A percentile compares a stretch with the other conserved stretches of the same genome.
These are phyloP conservation scores for Pogonocichla stellata DNA, from an alignment of 2,113 vertebrate genomes.

Conservation along the genomic window DNA sequence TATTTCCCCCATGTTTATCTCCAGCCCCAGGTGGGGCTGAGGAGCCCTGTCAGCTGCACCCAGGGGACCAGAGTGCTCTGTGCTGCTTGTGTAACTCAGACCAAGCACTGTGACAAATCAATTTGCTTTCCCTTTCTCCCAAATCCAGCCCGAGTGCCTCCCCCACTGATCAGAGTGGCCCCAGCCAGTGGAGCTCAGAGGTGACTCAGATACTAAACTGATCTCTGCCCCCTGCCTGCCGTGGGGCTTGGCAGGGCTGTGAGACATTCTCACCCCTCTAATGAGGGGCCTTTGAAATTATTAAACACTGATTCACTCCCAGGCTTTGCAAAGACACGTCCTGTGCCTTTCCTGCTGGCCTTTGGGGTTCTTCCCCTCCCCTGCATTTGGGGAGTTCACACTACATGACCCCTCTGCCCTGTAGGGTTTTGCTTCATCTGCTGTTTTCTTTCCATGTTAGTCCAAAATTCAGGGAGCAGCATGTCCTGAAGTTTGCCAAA, in stretches of 20 bases:
- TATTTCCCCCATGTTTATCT: neutral
- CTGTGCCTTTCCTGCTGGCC: neutral
- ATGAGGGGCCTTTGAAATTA: neutral
- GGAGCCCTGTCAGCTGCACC: neutral
- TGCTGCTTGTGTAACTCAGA: neutral
- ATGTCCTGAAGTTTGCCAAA: accelerated
- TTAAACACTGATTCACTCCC: neutral
- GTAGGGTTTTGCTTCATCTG: neutral
- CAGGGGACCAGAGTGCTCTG: accelerated
- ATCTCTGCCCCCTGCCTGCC: neutral
- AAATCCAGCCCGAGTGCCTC: neutral
- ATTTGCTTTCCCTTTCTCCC: neutral
- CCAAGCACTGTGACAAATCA: neutral
- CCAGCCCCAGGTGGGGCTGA: neutral
- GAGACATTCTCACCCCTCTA: neutral
- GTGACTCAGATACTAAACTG: neutral
- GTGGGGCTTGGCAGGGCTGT: neutral
- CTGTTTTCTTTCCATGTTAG: neutral
- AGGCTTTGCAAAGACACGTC: neutral
- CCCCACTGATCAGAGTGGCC: neutral
- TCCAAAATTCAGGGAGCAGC: accelerated
- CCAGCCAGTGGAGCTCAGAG: neutral
- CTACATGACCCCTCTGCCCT: accelerated
- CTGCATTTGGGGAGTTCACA: neutral
- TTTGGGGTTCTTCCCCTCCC: neutral